Conservation (phyloP, 1,140 invertebrate species). For the Euwallacea fornicatus region DNA sequence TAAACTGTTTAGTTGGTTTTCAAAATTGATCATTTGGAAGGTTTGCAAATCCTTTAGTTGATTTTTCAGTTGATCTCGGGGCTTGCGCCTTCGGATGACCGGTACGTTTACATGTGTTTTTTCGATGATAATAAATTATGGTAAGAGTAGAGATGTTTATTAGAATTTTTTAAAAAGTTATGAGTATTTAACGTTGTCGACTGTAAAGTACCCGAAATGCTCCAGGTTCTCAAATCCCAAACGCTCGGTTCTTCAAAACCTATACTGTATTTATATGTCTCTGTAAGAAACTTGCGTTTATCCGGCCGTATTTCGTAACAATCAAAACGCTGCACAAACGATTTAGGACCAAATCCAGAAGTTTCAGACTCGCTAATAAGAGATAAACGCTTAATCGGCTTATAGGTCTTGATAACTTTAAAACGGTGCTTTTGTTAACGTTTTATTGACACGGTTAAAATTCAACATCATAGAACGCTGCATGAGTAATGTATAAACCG, state of each 20-base stretch:
- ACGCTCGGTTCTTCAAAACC: conserved; percentile 48
- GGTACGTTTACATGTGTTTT: conserved; percentile 48
- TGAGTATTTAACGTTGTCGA: conserved; percentile 50
- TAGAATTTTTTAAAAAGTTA: conserved; percentile 17
- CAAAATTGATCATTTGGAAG: conserved; percentile 53
- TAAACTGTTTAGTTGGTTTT: conserved; percentile 47
- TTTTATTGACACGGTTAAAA: no score
- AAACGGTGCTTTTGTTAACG: no score
- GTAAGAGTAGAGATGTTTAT: conserved; percentile 47
- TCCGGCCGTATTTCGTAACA: conserved; percentile 10
- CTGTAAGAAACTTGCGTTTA: conserved; percentile 27
- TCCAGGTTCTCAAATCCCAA: conserved; percentile 45
- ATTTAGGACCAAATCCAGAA: no score
- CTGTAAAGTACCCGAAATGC: conserved; percentile 47
- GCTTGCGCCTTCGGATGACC: conserved; percentile 34
- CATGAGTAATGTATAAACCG: no score
- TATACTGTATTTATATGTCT: conserved; percentile 44
- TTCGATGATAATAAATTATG: conserved; percentile 40
- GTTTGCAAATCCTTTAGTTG: conserved; percentile 42
- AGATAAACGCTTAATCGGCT: no score
- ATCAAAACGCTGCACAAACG: no score
- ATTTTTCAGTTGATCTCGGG: conserved; percentile 43
- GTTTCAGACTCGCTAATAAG: no score
- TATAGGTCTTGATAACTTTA: no score
- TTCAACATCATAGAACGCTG: no score